These are phyloP conservation scores for Thaleichthys pacificus DNA, from an alignment of 2,797 vertebrate genomes.

Conservation along the genomic window DNA sequence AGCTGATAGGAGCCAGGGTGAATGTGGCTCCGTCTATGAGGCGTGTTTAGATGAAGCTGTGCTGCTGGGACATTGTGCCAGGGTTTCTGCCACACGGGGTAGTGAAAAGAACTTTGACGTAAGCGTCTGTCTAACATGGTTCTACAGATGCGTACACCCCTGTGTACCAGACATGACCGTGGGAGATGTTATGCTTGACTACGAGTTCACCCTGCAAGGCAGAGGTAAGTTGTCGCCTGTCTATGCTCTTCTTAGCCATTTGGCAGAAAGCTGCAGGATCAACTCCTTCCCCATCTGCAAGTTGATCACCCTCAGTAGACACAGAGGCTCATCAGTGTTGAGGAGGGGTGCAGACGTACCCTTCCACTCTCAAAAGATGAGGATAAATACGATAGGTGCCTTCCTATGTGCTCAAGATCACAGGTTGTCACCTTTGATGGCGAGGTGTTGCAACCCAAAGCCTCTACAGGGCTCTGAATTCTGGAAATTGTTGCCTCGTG, in stretches of 20 bases:
- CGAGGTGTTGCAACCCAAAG: slow-evolving; percentile 16
- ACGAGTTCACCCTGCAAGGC: slow-evolving; percentile 31
- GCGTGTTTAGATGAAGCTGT: slow-evolving; percentile 33
- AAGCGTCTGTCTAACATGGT: slow-evolving; percentile 29
- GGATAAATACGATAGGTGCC: slow-evolving; percentile 24
- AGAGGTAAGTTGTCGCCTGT: neutral
- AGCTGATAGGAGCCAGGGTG: neutral
- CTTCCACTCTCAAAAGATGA: neutral
- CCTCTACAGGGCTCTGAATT: neutral
- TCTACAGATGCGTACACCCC: slow-evolving; percentile 32
- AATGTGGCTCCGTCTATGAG: slow-evolving; percentile 23
- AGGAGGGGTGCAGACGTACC: neutral
- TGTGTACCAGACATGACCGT: slow-evolving; percentile 27
- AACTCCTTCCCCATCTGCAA: neutral
- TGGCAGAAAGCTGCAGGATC: slow-evolving; percentile 30
- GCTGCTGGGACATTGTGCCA: slow-evolving; percentile 27
- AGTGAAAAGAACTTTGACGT: slow-evolving; percentile 25
- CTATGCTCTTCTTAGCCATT: slow-evolving; percentile 20
- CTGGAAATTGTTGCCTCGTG: slow-evolving; percentile 3
- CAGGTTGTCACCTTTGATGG: slow-evolving; percentile 13
- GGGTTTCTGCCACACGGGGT: neutral
- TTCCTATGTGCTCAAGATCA: slow-evolving; percentile 31
- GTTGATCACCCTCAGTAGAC: slow-evolving; percentile 23
- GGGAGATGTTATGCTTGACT: slow-evolving; percentile 31
- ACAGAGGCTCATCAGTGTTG: slow-evolving; percentile 26